phyloP scores from a whole-genome alignment of 1,140 invertebrate genomes.

The Fopius arisanus region DNA sequence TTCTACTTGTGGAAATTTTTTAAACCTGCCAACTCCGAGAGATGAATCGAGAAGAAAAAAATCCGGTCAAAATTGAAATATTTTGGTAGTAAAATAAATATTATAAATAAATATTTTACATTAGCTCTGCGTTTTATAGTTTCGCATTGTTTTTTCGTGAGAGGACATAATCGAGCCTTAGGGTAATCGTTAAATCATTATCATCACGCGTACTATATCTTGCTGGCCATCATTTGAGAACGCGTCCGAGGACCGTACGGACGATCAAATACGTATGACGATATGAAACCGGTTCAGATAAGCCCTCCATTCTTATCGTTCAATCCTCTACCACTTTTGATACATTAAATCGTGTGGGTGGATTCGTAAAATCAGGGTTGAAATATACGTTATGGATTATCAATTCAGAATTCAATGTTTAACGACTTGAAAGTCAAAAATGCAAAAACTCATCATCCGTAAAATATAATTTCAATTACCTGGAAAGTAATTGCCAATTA shows the following conservation, averaged over 20 bases:
- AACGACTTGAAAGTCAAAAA: no score
- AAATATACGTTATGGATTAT: no score
- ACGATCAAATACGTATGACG: neutral
- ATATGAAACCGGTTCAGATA: constrained; percentile 19
- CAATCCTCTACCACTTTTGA: constrained; percentile 11
- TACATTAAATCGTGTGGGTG: neutral
- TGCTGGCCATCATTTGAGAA: constrained; percentile 1
- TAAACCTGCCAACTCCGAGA: no score
- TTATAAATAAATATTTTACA: neutral
- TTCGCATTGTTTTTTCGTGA: neutral
- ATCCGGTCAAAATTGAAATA: neutral
- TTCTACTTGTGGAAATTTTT: no score
- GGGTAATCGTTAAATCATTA: constrained; percentile 23
- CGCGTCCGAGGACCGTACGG: constrained; percentile 13
- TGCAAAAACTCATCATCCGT: no score
- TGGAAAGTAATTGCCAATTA: no score
- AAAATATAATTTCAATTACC: no score
- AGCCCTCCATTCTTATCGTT: constrained; percentile 16
- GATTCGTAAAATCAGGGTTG: neutral
- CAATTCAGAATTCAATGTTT: no score
- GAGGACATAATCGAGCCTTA: neutral
- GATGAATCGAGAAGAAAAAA: no score
- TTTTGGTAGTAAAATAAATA: neutral
- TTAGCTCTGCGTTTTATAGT: neutral
- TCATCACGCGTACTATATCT: constrained; percentile 4